Evolutionary conservation across 92 coral and sea anemone genomes (phyloP).

Genomic region (Epizoanthus rinbou): DNA sequence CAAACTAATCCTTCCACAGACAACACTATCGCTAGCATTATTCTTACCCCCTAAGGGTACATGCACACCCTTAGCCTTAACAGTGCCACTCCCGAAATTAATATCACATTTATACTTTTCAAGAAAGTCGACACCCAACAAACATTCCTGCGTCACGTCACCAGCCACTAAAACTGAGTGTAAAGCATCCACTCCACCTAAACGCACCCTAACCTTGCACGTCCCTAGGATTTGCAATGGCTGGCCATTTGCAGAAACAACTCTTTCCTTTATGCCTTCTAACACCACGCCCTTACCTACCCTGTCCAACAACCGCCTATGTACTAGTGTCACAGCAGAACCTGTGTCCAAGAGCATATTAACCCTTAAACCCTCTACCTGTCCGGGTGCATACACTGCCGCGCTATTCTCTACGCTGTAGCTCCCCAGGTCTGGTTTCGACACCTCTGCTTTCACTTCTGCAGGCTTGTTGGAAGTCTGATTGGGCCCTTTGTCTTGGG

Average conservation of each 20-base stretch:
- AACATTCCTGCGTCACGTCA: conserved; percentile 53
- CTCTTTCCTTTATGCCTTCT: conserved; percentile 17
- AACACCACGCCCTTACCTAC: neutral
- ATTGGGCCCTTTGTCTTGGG: neutral
- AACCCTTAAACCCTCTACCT: conserved; percentile 33
- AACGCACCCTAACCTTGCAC: conserved; percentile 13
- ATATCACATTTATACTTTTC: conserved; percentile 41
- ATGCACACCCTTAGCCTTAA: neutral
- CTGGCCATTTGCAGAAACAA: conserved; percentile 56
- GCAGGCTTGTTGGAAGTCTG: no score
- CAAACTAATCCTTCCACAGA: conserved; percentile 49
- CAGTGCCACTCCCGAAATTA: conserved; percentile 22
- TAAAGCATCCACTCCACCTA: conserved; percentile 32
- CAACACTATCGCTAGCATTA: neutral
- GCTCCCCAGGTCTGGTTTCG: conserved; percentile 8
- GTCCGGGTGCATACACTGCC: conserved; percentile 47
- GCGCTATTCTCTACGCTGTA: conserved; percentile 50
- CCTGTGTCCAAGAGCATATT: conserved; percentile 56
- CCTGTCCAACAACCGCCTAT: conserved; percentile 23
- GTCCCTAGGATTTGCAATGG: conserved; percentile 41
- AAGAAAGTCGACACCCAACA: conserved; percentile 48
- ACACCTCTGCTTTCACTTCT: conserved; percentile 1
- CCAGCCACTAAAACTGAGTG: conserved; percentile 51
- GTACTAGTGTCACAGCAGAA: conserved; percentile 49
- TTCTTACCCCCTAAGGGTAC: conserved; percentile 1